These are phyloP conservation scores for Carposina sasakii DNA, from an alignment of 1,140 invertebrate genomes.

Conservation along the genomic window DNA sequence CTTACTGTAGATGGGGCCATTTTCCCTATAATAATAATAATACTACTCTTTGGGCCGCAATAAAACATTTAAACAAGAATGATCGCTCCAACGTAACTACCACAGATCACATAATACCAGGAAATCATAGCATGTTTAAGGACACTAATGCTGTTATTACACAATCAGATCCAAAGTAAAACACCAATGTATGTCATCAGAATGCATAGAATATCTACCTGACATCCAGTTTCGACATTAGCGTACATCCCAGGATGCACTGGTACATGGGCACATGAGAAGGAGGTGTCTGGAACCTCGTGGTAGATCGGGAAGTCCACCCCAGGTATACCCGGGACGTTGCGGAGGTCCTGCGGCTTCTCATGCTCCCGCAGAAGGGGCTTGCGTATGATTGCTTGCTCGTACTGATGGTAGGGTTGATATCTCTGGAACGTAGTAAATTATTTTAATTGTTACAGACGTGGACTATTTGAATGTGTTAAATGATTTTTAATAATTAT, in stretches of 20 bases:
- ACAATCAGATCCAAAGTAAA: no score
- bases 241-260: conserved; percentile 89
- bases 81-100: no score
- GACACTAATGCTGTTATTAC: no score
- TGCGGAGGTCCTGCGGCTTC: conserved; percentile 82
- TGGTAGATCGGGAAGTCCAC: conserved; percentile 87
- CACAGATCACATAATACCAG: no score
- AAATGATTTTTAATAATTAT: no score
- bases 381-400: conserved; percentile 47
- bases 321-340: conserved; percentile 84
- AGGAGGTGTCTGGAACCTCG: conserved; percentile 82
- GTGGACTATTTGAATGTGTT: no score
- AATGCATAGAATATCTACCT: conserved; percentile 76
- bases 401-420: conserved; percentile 46
- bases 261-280: conserved; percentile 83
- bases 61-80: no score
- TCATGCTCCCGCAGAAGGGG: conserved; percentile 72
- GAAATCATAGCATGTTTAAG: no score
- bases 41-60: no score
- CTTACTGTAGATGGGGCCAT: no score
- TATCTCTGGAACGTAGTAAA: conserved; percentile 42
- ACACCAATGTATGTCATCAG: no score
- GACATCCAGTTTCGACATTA: conserved; percentile 88
- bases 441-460: not conserved
- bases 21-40: no score